A percentile compares a stretch with the other conserved stretches of the same genome.
phyloP scores from a whole-genome alignment of 2,113 vertebrate genomes.

The Rallus limicola region DNA sequence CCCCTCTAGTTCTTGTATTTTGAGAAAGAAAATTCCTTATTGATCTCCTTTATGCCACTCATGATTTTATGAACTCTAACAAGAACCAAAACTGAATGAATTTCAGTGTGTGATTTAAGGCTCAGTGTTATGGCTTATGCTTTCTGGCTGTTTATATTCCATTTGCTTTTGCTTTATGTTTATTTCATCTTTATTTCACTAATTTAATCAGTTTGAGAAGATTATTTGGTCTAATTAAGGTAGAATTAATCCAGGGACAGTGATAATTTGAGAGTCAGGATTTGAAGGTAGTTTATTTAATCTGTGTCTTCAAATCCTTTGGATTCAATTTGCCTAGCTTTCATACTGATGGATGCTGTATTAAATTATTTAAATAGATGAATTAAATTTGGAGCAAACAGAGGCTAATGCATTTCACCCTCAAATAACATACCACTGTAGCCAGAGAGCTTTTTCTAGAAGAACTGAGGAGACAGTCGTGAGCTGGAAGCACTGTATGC shows the following conservation, averaged over 20 bases:
- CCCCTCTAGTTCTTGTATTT: not conserved
- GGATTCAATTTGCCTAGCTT: conserved; percentile 59
- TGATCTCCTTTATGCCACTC: not conserved
- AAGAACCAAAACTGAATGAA: not conserved
- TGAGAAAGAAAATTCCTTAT: not conserved
- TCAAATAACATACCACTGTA: conserved; percentile 19
- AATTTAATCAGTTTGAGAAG: conserved; percentile 44
- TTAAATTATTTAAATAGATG: conserved; percentile 66
- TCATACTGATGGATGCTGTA: conserved; percentile 56
- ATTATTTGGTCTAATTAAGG: conserved; percentile 60
- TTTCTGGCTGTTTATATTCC: conserved; percentile 9
- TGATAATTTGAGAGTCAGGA: conserved; percentile 40
- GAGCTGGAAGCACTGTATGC: not conserved
- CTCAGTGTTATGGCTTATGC: not conserved
- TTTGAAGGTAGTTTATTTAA: conserved; percentile 62
- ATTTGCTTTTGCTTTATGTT: conserved; percentile 36
- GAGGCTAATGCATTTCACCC: conserved; percentile 55
- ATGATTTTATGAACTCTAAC: not conserved
- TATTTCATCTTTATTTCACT: conserved; percentile 54
- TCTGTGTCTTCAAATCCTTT: conserved; percentile 59
- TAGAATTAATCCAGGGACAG: conserved; percentile 56
- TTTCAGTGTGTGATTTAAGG: not conserved
- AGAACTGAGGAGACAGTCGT: not conserved
- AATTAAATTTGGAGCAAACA: conserved; percentile 64
- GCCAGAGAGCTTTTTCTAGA: conserved; percentile 39